Evolutionary conservation across 2,797 vertebrate genomes (phyloP), one percentile per base, ranked within the genome.

Genomic region (Silurus aristotelis): DNA sequence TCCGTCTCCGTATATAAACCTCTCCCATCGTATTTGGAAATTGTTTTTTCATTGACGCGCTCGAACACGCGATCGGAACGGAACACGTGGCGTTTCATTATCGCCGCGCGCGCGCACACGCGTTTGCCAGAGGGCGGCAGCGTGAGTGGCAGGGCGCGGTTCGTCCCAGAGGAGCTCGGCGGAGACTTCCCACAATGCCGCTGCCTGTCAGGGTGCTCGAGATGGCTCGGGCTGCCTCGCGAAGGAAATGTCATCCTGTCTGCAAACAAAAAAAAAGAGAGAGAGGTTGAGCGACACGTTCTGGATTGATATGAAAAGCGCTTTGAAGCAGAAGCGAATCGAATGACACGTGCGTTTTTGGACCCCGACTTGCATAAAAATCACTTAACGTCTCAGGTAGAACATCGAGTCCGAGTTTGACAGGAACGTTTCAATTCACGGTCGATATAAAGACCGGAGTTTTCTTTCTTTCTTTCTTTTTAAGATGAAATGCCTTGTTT

Each of bases 221-320:
- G 92, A 93, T 92, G 90, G 84, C 92, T 88, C 48, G 48, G 48
- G 48, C 82, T 93, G 91, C 90, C 92, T 94, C 89, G 87, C 86
- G 90, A 94, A 95, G 93, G 86, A 95, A 95, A 95, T 95, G 95
- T 94, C 95, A 95, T 81, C 84, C 89, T 90, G 87, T 88, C 89
- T 86, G 22, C 27, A 15, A 19, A 6, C 9, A 10, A 46, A 46
- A 22, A 48, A 46, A 70, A 63, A 79, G 58, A 60, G 20, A 25
- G n/a, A 83, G 83, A 85, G 76, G 48, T 1, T 77, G 83, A 83
- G 77, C 80, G 73, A 68, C 61, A 55, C 78, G 22, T 72, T 82
- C 70, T 68, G 22, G 6, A 22, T 71, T 78, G 61, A 73, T 86
- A 84, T 82, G 22, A 83, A 80, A 60, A 46, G 82, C 56, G 61